Evolutionary conservation across 2,797 vertebrate genomes (phyloP).

Genomic region (Podargus strigoides): DNA sequence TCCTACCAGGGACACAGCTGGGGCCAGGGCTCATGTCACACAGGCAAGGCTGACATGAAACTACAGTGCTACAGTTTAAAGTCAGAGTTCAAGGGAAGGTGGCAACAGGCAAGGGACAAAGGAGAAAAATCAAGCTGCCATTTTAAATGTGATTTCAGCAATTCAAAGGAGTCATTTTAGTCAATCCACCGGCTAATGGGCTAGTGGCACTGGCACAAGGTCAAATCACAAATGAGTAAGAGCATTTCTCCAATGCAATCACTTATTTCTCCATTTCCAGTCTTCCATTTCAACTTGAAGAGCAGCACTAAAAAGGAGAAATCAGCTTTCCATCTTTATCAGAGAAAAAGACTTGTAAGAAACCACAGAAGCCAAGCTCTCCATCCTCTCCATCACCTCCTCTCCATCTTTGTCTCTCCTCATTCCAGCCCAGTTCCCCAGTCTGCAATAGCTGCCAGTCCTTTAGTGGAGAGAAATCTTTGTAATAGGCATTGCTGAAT

Average conservation of each 20-base stretch:
- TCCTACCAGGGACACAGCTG: neutral
- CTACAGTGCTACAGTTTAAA: neutral
- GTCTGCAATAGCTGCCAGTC: neutral
- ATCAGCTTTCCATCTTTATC: neutral
- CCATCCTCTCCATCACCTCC: neutral
- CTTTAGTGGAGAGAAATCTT: neutral
- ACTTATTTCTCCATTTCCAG: neutral
- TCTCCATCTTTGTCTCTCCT: neutral
- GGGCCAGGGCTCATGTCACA: neutral
- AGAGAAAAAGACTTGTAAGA: neutral
- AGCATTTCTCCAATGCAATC: neutral
- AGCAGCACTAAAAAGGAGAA: neutral
- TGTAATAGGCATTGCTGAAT: neutral
- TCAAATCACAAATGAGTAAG: neutral
- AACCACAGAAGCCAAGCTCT: neutral
- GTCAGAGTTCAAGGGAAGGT: neutral
- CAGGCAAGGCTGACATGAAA: neutral
- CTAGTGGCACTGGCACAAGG: neutral
- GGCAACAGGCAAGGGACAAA: neutral
- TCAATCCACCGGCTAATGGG: neutral
- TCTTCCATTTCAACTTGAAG: neutral
- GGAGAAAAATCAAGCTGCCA: neutral
- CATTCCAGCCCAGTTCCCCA: neutral
- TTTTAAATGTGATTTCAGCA: neutral
- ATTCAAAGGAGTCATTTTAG: conserved; percentile 23